Conservation (phyloP, 2,797 vertebrate species). For the Toxotes lorentzi region DNA sequence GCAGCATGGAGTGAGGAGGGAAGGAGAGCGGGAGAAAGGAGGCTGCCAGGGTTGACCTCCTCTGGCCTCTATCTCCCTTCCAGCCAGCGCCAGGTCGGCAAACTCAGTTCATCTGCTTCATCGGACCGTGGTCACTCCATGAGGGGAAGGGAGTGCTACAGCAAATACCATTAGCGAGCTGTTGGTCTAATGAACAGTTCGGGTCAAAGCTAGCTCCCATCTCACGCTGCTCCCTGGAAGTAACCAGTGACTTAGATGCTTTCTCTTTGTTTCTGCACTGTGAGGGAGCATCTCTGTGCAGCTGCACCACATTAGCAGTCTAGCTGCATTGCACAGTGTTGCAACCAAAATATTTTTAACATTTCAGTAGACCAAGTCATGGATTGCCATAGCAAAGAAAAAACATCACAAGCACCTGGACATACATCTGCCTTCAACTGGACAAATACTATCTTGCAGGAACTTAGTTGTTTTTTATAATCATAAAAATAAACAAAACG, state of each 20-base stretch:
- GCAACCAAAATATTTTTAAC: constrained; percentile 21
- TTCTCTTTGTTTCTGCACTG: constrained; percentile 51
- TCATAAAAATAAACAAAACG: constrained; percentile 2
- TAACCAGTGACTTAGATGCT: constrained; percentile 68
- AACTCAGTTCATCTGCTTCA: constrained; percentile 78
- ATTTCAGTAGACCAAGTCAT: constrained; percentile 25
- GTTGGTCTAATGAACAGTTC: constrained; percentile 77
- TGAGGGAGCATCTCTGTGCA: constrained; percentile 35
- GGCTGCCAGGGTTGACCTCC: constrained; percentile 80
- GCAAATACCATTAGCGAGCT: constrained; percentile 83
- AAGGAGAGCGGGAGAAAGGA: constrained; percentile 66
- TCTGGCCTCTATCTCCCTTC: constrained; percentile 71
- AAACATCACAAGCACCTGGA: background rate
- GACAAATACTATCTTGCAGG: background rate
- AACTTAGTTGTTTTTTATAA: background rate
- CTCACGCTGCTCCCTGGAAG: constrained; percentile 61
- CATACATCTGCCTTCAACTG: background rate
- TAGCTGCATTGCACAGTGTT: background rate
- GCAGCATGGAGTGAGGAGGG: constrained; percentile 79
- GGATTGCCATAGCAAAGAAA: background rate
- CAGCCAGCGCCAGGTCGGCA: constrained; percentile 73
- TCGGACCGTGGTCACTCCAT: constrained; percentile 57
- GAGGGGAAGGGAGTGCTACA: constrained; percentile 67
- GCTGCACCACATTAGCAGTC: constrained; percentile 25
- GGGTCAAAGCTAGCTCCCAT: constrained; percentile 68